Evolutionary conservation across 2,888 invertebrate genomes (phyloP), one percentile per base, ranked within the genome.

Genomic region (Ochropleura plecta): DNA sequence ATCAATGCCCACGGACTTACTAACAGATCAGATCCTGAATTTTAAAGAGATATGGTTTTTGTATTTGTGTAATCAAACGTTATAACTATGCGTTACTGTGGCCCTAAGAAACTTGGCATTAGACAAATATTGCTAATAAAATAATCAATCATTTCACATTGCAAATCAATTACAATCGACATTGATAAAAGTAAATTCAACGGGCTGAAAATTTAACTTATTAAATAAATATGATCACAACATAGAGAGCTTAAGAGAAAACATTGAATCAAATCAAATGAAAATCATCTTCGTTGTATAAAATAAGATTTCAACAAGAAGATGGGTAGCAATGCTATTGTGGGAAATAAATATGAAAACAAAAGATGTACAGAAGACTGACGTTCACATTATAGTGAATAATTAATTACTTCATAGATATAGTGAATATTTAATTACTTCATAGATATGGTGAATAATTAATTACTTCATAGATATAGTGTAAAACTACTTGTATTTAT

Each of bases 211-310:
- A 62, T 59, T 65, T 68, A 71, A 78, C 73, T 75, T 83, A 83
- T 82, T 79, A 80, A 79, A 86, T 85, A 82, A 82, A 86, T 87
- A 87, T 70, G 82, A 90, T 91, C 91, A 91, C 91, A 91, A 90
- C 90, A 64, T 91, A 91, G 91, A 91, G 91, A 91, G 91, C 91
- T 83, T 86, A 79, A 62, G 62, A 79, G 70, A 74, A 73, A 74
- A 70, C 66, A 70, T 70, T 51, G 64, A 78, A 59, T 82, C 64
- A 53, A 77, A 73, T 64, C 57, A 73, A 73, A 73, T 64, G 51
- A 73, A 73, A 72, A 76, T 66, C 69, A 70, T 69, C 57, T 88
- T 89, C 89, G 90, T 89, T 90, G 90, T 87, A 84, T 64, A 73
- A 70, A 65, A 73, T 51, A 60, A 69, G 40, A 55, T 49, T 60